Evolutionary conservation across 1,140 invertebrate species (phyloP).

Genomic region (Orchestia grillus): DNA sequence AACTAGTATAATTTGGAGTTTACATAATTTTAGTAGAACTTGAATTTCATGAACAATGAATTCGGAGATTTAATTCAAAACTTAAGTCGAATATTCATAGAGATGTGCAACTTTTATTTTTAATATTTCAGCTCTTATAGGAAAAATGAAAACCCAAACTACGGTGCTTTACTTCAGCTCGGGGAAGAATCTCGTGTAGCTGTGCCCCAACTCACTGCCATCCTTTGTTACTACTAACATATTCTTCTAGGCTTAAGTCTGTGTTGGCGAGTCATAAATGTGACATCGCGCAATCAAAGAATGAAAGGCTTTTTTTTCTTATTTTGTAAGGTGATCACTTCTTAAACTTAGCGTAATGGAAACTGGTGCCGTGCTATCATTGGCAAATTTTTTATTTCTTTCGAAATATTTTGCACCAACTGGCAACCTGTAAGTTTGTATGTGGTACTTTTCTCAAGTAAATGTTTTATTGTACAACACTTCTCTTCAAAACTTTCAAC

Average conservation of each 20-base stretch:
- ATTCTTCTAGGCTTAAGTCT: conserved; percentile 34
- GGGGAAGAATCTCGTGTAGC: neutral
- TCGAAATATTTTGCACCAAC: too few relatives aligned
- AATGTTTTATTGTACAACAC: too few relatives aligned
- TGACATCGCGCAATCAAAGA: neutral
- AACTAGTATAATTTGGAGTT: neutral
- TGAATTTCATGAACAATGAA: neutral
- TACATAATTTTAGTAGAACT: neutral
- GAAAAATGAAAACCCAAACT: neutral
- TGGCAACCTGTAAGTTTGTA: too few relatives aligned
- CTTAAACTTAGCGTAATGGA: neutral
- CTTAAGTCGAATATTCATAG: neutral
- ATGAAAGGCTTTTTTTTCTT: neutral
- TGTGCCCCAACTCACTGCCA: conserved; percentile 28
- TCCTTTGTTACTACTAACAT: conserved; percentile 49
- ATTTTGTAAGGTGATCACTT: conserved; percentile 2
- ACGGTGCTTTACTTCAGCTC: conserved; percentile 16
- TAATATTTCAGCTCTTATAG: neutral
- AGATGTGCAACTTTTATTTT: neutral
- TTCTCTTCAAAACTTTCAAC: too few relatives aligned
- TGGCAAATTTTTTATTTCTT: too few relatives aligned
- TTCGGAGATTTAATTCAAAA: neutral
- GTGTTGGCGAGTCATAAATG: neutral
- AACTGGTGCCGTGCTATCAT: too few relatives aligned
- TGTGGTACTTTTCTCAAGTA: too few relatives aligned